Evolutionary conservation across 2,888 invertebrate species (phyloP), one percentile per base, ranked within the genome.

Genomic region (Adelognathus sp.): DNA sequence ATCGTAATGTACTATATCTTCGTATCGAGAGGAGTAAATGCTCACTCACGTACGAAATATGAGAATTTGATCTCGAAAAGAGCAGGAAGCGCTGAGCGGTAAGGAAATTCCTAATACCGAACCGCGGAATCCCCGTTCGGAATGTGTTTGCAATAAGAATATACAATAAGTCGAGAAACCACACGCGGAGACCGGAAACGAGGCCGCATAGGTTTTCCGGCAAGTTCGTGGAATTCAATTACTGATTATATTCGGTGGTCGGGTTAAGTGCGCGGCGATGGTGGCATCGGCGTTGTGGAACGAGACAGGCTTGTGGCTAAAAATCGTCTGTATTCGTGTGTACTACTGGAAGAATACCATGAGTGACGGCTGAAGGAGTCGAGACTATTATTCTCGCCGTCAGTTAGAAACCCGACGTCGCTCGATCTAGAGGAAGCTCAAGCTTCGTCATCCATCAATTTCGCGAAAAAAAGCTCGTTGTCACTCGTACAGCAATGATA

Each of bases 141-240:
- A 27, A 61, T 31, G 14, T 54, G 29, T 14, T 44, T 24, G 44
- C 18, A 16, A 61, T 9, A 54, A 64, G 60, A 54, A 58, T 29
- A 64, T 16, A 58, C 29, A 21, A 44, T 46, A 52, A 67, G 56
- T 46, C 56, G 50, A 54, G 41, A 73, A 73, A 64, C 44, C 66
- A 33, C 66, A 50, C 76, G 11, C 18, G n/a, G n/a, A 64, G 54
- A 63, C 63, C 83, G 85, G 85, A 87, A 84, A 82, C 79, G 69
- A 70, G 79, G 84, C 83, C 86, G 73, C 85, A 82, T 67, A 58
- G 76, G 79, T 81, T 84, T 85, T 83, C 83, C 83, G 76, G 78
- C 33, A 63, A 27, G 61, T 77, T 81, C 73, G 72, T 61, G 46
- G 80, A 86, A 83, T 79, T 70, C 60, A 76, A 83, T 83, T 78